A percentile compares a stretch with the other conserved stretches of the same genome.
phyloP scores from a whole-genome alignment of 1,140 invertebrate genomes.

The Cotesia chilonis region DNA sequence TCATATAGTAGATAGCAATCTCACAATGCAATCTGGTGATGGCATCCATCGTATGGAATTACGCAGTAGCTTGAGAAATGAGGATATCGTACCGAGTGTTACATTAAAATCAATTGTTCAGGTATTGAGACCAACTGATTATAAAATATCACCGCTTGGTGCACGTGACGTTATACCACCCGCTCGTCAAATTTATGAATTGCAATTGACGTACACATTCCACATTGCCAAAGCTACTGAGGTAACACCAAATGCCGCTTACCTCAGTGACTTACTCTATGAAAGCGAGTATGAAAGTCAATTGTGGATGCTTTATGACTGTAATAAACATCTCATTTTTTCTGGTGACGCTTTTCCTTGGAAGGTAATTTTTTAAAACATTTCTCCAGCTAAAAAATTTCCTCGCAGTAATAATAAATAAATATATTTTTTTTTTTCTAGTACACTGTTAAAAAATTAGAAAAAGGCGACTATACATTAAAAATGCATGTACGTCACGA shows the following conservation, averaged over 20 bases:
- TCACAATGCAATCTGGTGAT: slow-evolving; percentile 79
- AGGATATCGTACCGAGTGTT: slow-evolving; percentile 82
- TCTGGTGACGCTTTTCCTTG: slow-evolving; percentile 89
- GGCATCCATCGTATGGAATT: slow-evolving; percentile 80
- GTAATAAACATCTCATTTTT: slow-evolving; percentile 87
- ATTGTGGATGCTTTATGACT: slow-evolving; percentile 94
- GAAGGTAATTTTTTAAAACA: slow-evolving; percentile 68
- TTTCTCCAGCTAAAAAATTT: slow-evolving; percentile 37
- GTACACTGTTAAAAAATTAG: slow-evolving; percentile 84
- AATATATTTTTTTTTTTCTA: slow-evolving; percentile 52
- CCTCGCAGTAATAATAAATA: not conserved
- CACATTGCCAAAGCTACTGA: slow-evolving; percentile 84
- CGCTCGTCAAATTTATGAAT: slow-evolving; percentile 87
- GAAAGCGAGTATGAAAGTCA: slow-evolving; percentile 95
- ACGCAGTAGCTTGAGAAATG: slow-evolving; percentile 73
- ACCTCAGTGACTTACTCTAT: slow-evolving; percentile 88
- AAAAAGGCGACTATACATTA: slow-evolving; percentile 94
- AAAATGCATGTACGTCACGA: slow-evolving; percentile 90
- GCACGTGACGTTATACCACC: slow-evolving; percentile 86
- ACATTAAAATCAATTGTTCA: slow-evolving; percentile 82
- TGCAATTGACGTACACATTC: slow-evolving; percentile 87
- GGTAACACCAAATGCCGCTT: slow-evolving; percentile 79
- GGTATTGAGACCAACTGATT: slow-evolving; percentile 81
- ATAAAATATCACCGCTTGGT: slow-evolving; percentile 79
- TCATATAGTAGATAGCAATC: slow-evolving; percentile 71